These are phyloP conservation scores for Acanthis flammea DNA, from an alignment of 2,797 vertebrate species.

Conservation along the genomic window DNA sequence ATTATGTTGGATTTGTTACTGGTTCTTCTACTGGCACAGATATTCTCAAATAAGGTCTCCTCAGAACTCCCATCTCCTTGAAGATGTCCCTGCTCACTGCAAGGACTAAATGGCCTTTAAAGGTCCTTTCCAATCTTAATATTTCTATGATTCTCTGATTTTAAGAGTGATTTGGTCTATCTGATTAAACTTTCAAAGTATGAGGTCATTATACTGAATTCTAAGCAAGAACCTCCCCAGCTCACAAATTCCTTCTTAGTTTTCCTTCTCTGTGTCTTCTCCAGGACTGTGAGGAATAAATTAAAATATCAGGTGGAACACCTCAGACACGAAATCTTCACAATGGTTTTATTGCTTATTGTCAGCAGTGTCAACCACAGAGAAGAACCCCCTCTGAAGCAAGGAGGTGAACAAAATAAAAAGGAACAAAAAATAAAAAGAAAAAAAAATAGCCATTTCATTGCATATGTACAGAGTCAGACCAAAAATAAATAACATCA, in stretches of 20 bases:
- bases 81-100: neutral
- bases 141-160: neutral
- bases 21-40: neutral
- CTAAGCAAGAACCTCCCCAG: neutral
- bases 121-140: neutral
- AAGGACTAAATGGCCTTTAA: neutral
- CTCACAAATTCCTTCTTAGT: neutral
- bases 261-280: neutral
- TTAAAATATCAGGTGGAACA: neutral
- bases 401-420: slow-evolving; percentile 46
- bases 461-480: slow-evolving; percentile 37
- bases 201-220: neutral
- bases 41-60: neutral
- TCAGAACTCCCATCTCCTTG: neutral
- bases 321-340: neutral
- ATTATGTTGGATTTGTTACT: neutral
- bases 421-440: neutral
- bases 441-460: neutral
- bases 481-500: slow-evolving; percentile 67
- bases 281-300: neutral
- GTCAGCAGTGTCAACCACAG: slow-evolving; percentile 44
- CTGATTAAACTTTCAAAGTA: neutral
- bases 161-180: neutral
- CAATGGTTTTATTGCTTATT: slow-evolving; percentile 56
- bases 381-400: slow-evolving; percentile 29